A percentile compares a stretch with the other conserved stretches of the same genome.
Evolutionary conservation across 2,113 vertebrate genomes (phyloP).

Genomic region (Zingel zingel): DNA sequence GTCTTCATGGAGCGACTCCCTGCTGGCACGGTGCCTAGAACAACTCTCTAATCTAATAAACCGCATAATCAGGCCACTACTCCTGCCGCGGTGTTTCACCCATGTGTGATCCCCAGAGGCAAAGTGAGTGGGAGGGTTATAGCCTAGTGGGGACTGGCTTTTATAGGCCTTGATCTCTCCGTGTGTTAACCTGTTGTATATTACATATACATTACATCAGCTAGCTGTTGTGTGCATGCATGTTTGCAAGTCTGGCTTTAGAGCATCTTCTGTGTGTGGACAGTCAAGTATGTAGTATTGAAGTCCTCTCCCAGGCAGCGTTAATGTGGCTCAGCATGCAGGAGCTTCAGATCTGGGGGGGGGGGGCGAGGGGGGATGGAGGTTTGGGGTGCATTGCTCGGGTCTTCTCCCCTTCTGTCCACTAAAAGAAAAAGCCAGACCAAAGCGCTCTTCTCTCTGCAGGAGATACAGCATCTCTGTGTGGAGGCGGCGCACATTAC

Average conservation of each 20-base stretch:
- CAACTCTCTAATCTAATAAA: constrained; percentile 68
- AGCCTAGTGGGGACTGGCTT: constrained; percentile 28
- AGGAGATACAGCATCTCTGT: constrained; percentile 51
- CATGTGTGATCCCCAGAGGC: constrained; percentile 46
- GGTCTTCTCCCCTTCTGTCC: constrained; percentile 24
- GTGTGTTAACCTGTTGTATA: constrained; percentile 37
- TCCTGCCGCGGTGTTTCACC: constrained; percentile 41
- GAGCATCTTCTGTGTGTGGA: constrained; percentile 55
- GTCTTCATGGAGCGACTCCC: constrained; percentile 49
- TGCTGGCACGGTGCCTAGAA: constrained; percentile 53
- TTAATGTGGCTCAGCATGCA: constrained; percentile 57
- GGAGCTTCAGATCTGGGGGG: constrained; percentile 53
- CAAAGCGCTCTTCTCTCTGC: constrained; percentile 36
- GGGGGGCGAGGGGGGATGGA: neutral
- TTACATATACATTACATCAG: constrained; percentile 6
- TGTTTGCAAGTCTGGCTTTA: constrained; percentile 42
- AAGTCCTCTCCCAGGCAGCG: constrained; percentile 46
- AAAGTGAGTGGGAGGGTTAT: constrained; percentile 30
- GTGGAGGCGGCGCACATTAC: constrained; percentile 48
- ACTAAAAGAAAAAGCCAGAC: constrained; percentile 43
- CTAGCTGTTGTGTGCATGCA: constrained; percentile 38
- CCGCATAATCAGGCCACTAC: constrained; percentile 56
- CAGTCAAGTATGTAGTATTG: constrained; percentile 28
- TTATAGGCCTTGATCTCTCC: constrained; percentile 22
- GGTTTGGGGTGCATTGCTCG: neutral